Percentiles rank a stretch among this genome's conserved stretches.
Conservation (phyloP, 2,797 vertebrate genomes). For the Xenentodon cancila region DNA sequence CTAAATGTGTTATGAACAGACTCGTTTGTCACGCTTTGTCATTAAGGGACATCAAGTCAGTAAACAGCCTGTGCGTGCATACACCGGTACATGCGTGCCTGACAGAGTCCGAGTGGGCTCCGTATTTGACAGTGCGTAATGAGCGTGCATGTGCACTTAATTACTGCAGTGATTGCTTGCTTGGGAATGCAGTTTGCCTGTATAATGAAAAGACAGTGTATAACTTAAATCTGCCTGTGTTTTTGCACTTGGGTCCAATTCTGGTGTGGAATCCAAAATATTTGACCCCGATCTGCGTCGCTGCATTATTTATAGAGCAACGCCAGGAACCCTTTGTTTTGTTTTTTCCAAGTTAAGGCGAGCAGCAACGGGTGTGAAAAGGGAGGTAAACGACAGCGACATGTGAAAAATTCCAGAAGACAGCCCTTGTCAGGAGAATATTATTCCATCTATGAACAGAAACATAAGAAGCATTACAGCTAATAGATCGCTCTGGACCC, state of each 20-base stretch:
- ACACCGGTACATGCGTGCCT: conserved; percentile 10
- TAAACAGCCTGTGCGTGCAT: conserved; percentile 40
- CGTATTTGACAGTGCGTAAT: conserved; percentile 28
- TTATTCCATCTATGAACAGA: conserved; percentile 26
- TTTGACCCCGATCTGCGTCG: conserved; percentile 72
- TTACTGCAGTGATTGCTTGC: conserved; percentile 37
- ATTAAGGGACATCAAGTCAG: conserved; percentile 51
- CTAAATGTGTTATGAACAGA: conserved; percentile 68
- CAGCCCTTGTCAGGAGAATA: conserved; percentile 10
- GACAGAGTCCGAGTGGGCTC: conserved; percentile 3
- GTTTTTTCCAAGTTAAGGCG: conserved; percentile 56
- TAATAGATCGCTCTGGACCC: conserved; percentile 57
- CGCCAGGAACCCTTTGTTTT: conserved; percentile 60
- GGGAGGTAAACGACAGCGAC: conserved; percentile 16
- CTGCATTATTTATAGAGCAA: conserved; percentile 59
- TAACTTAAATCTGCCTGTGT: conserved; percentile 5
- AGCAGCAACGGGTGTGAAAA: conserved; percentile 31
- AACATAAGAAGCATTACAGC: conserved; percentile 49
- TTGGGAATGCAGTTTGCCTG: conserved; percentile 29
- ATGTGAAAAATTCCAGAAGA: conserved; percentile 25
- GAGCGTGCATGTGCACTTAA: conserved; percentile 35
- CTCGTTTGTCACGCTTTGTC: conserved; percentile 72
- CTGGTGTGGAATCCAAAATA: conserved; percentile 65
- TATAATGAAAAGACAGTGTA: conserved; percentile 12
- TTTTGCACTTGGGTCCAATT: conserved; percentile 6